Percentiles rank a stretch among this genome's conserved stretches.
Conservation (phyloP, 2,113 vertebrate genomes). For the Strigops habroptila region DNA sequence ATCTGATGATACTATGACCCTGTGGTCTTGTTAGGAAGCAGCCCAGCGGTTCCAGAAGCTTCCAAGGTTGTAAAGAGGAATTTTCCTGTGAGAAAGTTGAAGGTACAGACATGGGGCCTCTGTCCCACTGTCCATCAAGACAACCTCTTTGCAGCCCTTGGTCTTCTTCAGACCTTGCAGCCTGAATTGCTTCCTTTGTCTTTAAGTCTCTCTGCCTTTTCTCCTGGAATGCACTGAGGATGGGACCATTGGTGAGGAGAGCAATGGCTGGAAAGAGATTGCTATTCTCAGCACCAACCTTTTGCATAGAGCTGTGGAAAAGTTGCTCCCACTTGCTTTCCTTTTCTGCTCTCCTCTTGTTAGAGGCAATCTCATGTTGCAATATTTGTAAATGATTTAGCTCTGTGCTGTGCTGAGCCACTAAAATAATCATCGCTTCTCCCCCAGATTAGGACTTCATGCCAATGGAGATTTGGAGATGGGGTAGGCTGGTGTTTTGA, state of each 20-base stretch:
- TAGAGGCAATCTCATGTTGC: neutral
- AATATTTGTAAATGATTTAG: neutral
- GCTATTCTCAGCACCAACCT: neutral
- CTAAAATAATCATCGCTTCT: neutral
- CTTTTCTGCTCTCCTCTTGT: neutral
- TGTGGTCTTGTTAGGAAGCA: neutral
- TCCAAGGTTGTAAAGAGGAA: neutral
- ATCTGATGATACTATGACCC: too few species aligned
- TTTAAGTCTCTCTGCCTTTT: neutral
- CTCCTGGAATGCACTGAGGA: neutral
- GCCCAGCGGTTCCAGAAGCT: neutral
- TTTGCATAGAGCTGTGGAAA: neutral
- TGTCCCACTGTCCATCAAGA: neutral
- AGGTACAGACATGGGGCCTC: rapidly evolving
- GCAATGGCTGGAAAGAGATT: neutral
- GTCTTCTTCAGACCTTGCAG: neutral
- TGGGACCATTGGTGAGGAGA: neutral
- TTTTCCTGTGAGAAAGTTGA: neutral
- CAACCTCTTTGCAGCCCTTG: neutral
- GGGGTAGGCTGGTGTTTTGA: neutral
- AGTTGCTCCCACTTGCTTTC: neutral
- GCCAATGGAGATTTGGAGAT: neutral
- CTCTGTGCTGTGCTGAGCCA: neutral
- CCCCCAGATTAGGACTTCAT: neutral
- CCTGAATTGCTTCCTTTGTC: neutral